Evolutionary conservation across 1,140 invertebrate species (phyloP), one percentile per base, ranked within the genome.

Genomic region (Leptopilina clavipes): DNA sequence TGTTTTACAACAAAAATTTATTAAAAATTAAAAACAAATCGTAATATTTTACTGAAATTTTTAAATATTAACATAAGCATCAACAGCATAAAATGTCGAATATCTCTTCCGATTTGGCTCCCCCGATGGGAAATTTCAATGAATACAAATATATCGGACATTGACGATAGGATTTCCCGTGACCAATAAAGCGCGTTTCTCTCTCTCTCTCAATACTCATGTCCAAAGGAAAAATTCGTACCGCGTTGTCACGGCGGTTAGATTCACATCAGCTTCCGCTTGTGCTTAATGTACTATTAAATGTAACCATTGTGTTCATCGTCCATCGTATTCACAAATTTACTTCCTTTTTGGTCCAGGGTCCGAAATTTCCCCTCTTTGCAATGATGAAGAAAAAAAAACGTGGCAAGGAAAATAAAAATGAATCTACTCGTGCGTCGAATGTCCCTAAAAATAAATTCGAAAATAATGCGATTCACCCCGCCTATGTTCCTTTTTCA

Each of bases 221-320:
- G 59, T 71, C 48, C 37, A 3, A 45, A 12, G 44, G 25, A 43
- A 77, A 76, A 82, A 52, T 79, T 75, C 45, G 56, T 72, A 73
- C 76, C 65, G 48, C 71, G 19, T 65, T 12, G 71, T 78, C 72
- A 37, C 17, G 72, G 72, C 71, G 19, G 43, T 72, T 65, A 19
- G 45, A 71, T 45, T 76, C 45, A 73, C 70, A 78, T 74, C 59
- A 37, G 77, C 78, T 80, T 75, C 75, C 76, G 78, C 78, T 80
- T 76, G 76, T 81, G 82, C 43, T 79, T 79, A 83, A 83, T 83
- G 79, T 83, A 83, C 78, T 81, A 81, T 83, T 78, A 83, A 83
- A 83, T 83, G 82, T 75, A 79, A 52, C 71, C 78, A 83, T 83
- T 83, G 79, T 83, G 73, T 75, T 70, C 75, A 45, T 25, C 79